These are phyloP conservation scores for Aethina tumida DNA, from an alignment of 1,140 invertebrate species.

Conservation along the genomic window DNA sequence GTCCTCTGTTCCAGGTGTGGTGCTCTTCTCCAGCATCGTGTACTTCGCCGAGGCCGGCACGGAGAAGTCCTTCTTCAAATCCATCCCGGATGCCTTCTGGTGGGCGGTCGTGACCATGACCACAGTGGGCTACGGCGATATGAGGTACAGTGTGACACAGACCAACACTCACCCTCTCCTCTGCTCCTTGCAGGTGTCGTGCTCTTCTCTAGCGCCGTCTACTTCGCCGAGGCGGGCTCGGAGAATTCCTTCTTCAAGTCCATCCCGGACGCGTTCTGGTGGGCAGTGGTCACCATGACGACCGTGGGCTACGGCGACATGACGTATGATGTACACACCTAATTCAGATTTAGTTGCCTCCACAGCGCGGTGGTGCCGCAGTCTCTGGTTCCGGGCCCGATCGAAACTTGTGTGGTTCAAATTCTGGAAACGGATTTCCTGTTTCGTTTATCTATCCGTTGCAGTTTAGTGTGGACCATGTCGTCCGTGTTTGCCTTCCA, in stretches of 20 bases:
- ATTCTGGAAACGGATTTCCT: too few relatives aligned
- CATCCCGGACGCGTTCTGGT: slow-evolving; percentile 98
- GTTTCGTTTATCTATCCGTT: too few relatives aligned
- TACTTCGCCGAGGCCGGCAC: slow-evolving; percentile 98
- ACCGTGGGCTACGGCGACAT: slow-evolving; percentile 99
- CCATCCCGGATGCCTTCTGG: slow-evolving; percentile 95
- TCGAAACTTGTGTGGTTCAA: too few relatives aligned
- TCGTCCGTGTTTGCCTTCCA: too few relatives aligned
- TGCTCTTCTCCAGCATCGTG: slow-evolving; percentile 95
- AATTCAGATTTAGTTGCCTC: slow-evolving; percentile 50
- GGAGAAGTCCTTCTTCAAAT: slow-evolving; percentile 93
- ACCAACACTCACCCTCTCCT: slow-evolving; percentile 36
- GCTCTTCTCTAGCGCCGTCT: slow-evolving; percentile 97
- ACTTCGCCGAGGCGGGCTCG: slow-evolving; percentile 96
- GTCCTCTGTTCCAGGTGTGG: slow-evolving; percentile 69
- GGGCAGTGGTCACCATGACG: slow-evolving; percentile 98
- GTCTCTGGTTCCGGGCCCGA: too few relatives aligned
- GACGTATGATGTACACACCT: slow-evolving; percentile 83
- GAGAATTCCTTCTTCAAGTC: slow-evolving; percentile 98
- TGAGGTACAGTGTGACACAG: slow-evolving; percentile 63
- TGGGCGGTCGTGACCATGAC: slow-evolving; percentile 92
- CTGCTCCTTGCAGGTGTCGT: slow-evolving; percentile 85
- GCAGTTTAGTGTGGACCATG: too few relatives aligned
- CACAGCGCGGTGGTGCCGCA: too few relatives aligned
- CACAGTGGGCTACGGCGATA: slow-evolving; percentile 96